Conservation (phyloP, 2,113 vertebrate genomes). For the Anhinga rufa region DNA sequence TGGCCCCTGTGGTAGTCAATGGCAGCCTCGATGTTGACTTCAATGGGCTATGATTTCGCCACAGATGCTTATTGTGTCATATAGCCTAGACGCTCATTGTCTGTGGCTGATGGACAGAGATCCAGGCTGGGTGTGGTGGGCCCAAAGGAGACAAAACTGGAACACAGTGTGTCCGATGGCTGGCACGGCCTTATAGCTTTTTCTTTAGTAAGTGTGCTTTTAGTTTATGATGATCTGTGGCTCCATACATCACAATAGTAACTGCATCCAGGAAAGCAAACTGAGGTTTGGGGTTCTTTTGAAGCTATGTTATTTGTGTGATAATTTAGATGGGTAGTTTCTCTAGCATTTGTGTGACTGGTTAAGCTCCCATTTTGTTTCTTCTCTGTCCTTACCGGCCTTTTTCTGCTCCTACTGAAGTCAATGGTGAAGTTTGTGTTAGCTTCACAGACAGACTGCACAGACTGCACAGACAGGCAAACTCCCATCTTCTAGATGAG, state of each 20-base stretch:
- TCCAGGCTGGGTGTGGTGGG: not conserved
- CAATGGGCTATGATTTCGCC: not conserved
- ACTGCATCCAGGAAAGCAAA: not conserved
- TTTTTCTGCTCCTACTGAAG: not conserved
- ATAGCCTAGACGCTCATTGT: not conserved
- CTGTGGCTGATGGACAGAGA: not conserved
- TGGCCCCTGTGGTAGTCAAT: not conserved
- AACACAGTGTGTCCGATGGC: not conserved
- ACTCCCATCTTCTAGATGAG: not conserved
- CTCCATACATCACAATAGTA: not conserved
- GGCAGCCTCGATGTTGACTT: not conserved
- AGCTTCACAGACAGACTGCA: not conserved
- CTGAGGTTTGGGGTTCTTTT: not conserved
- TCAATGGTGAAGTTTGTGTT: not conserved
- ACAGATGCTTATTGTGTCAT: conserved; percentile 1
- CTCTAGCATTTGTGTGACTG: not conserved
- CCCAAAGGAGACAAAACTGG: not conserved
- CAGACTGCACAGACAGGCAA: not conserved
- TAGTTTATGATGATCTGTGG: not conserved
- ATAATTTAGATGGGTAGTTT: not conserved
- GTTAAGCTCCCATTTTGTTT: not conserved
- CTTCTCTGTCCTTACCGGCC: not conserved
- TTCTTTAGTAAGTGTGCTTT: not conserved
- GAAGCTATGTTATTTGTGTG: not conserved
- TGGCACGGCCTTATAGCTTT: not conserved